Base-by-base conservation (phyloP, 2,888 invertebrate species). In the Tachina lurida region DNA sequence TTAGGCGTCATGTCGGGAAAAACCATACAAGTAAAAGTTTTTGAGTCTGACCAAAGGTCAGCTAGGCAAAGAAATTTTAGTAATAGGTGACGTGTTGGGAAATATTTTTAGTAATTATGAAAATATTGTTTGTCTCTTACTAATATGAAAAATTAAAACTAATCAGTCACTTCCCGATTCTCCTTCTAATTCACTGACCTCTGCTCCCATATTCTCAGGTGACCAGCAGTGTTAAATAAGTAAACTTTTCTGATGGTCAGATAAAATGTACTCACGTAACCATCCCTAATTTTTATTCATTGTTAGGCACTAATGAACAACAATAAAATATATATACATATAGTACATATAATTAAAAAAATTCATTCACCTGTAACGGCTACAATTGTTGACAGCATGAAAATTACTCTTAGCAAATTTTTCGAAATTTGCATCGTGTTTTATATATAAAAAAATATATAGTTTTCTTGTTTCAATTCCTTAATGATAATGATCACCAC, bases 321-420 rank as follows among this genome's bases (percentile, higher is more conserved):
- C 70, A 56, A 31, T 31, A 31, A 31, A 17, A 70, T 7, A 15
- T 41, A 45, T 5, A 45, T n/a, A n/a, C n/a, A n/a, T n/a, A n/a
- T n/a, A n/a, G n/a, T n/a, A n/a, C n/a, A 45, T 56, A 70, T 17
- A 58, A 19, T 1, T 15, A 60, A 13, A 17, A 19, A 5, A 15
- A 19, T 43, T 68, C 65, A 84, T 86, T 89, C 89, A 92, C 92
- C 91, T 91, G 92, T 91, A 77, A 91, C 90, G 84, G 88, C 84
- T 89, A 92, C 91, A 91, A 92, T 91, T 91, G 92, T 91, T 92
- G 92, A 92, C 89, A 92, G 92, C 91, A 92, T 89, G 89, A 92
- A 91, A 88, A 91, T 91, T 91, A 92, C 89, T 89, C 89, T 87
- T 65, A 91, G 85, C 80, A 88, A 84, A 88, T 89, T 89, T 88